A percentile compares a stretch with the other conserved stretches of the same genome.
phyloP scores from a whole-genome alignment of 2,797 vertebrate genomes.

The Aulostomus chinensis region DNA sequence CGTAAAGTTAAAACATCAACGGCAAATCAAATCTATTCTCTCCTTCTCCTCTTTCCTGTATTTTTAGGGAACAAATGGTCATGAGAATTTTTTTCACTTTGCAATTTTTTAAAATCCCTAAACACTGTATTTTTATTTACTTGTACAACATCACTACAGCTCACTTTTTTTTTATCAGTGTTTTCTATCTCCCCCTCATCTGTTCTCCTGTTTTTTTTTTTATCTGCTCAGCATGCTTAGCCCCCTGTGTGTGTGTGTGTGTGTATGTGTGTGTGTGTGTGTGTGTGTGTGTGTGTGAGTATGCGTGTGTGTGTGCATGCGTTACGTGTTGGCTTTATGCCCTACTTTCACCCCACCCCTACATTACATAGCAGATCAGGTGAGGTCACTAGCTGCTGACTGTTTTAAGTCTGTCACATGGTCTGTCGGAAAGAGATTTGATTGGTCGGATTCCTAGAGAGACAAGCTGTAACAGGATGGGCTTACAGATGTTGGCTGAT shows the following conservation, averaged over 20 bases:
- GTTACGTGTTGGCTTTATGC: conserved; percentile 50
- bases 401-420: conserved; percentile 64
- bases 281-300: conserved; percentile 6
- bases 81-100: no score
- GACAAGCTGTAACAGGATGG: conserved; percentile 36
- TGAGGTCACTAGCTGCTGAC: conserved; percentile 54
- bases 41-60: no score
- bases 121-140: not conserved
- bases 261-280: conserved; percentile 16
- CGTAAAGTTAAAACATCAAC: not conserved
- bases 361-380: conserved; percentile 58
- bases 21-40: no score
- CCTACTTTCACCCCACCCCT: conserved; percentile 55
- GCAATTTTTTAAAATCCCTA: no score
- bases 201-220: conserved; percentile 7
- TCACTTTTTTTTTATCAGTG: not conserved
- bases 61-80: no score
- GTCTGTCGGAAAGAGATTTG: conserved; percentile 23
- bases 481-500: conserved; percentile 67
- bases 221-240: conserved; percentile 38
- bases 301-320: conserved; percentile 20
- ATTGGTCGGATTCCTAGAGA: conserved; percentile 46
- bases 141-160: not conserved
- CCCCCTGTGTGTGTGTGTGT: conserved; percentile 8
- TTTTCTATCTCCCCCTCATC: conserved; percentile 10